A percentile compares a stretch with the other conserved stretches of the same genome.
These are phyloP conservation scores for Sprattus sprattus DNA, from an alignment of 2,113 vertebrate genomes.

Conservation along the genomic window DNA sequence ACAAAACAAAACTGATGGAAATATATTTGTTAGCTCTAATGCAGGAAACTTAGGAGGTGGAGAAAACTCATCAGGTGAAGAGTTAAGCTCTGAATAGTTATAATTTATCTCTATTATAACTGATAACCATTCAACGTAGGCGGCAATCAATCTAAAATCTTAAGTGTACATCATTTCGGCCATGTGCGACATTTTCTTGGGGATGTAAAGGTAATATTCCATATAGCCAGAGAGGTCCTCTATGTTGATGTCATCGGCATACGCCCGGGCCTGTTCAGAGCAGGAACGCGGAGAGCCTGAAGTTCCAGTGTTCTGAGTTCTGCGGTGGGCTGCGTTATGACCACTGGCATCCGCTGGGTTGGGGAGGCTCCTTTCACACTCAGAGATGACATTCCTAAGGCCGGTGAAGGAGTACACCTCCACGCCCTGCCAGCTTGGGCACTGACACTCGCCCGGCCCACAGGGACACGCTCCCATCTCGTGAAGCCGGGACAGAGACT, in stretches of 20 bases:
- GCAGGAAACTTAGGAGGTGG: conserved; percentile 8
- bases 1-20: conserved; percentile 23
- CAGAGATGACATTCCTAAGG: conserved; percentile 79
- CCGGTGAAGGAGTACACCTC: conserved; percentile 95
- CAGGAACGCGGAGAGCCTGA: conserved; percentile 85
- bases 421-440: conserved; percentile 81
- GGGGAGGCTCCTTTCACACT: conserved; percentile 73
- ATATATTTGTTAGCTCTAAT: conserved; percentile 30
- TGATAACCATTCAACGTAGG: conserved; percentile 15
- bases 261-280: conserved; percentile 91
- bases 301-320: conserved; percentile 69
- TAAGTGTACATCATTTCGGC: conserved; percentile 99
- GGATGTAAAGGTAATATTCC: conserved; percentile 97
- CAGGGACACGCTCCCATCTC: conserved; percentile 56
- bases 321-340: conserved; percentile 66
- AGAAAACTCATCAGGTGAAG: conserved; percentile 21
- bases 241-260: conserved; percentile 95
- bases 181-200: conserved; percentile 99
- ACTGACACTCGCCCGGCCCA: conserved; percentile 70
- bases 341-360: conserved; percentile 61
- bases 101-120: conserved; percentile 10
- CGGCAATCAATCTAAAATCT: conserved; percentile 32
- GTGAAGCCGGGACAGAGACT: conserved; percentile 77
- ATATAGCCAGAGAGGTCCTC: conserved; percentile 98
- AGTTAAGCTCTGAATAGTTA: conserved; percentile 27